Conservation (phyloP, 2,888 invertebrate genomes). For the Cheilosia vulpina region DNA sequence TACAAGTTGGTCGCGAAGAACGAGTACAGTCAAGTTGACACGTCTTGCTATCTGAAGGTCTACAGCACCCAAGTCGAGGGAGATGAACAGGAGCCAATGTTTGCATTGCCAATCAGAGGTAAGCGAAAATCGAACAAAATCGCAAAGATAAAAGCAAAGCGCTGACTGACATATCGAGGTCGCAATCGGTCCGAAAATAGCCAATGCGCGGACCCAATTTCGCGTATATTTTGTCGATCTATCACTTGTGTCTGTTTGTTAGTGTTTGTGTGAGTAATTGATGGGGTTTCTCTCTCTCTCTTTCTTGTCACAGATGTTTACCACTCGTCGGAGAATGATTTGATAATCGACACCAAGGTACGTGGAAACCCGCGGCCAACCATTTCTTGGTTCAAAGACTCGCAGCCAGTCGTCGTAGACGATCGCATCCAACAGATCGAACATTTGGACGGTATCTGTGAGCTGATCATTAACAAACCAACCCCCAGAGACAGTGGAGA, state of each 20-base stretch:
- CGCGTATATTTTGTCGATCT: conserved; percentile 72
- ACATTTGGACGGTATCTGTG: conserved; percentile 90
- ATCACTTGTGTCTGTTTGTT: conserved; percentile 62
- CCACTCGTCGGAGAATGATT: conserved; percentile 89
- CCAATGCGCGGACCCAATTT: conserved; percentile 63
- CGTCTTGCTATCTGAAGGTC: conserved; percentile 87
- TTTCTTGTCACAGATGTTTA: conserved; percentile 86
- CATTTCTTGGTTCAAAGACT: conserved; percentile 91
- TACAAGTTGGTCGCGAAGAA: conserved; percentile 92
- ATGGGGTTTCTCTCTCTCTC: conserved; percentile 13
- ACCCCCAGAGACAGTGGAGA: conserved; percentile 85
- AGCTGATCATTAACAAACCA: conserved; percentile 88
- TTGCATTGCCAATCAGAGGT: conserved; percentile 87
- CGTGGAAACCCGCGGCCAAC: conserved; percentile 89
- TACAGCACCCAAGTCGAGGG: conserved; percentile 82
- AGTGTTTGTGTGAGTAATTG: conserved; percentile 13
- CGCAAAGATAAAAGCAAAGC: conserved; percentile 64
- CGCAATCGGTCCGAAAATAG: conserved; percentile 79
- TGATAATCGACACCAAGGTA: conserved; percentile 91
- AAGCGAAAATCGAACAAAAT: conserved; percentile 73
- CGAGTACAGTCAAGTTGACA: conserved; percentile 88
- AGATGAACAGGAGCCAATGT: conserved; percentile 83
- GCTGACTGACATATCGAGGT: conserved; percentile 78
- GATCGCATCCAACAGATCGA: conserved; percentile 88
- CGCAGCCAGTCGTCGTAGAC: conserved; percentile 84